phyloP scores from a whole-genome alignment of 2,797 vertebrate genomes.

The Liasis olivaceus region DNA sequence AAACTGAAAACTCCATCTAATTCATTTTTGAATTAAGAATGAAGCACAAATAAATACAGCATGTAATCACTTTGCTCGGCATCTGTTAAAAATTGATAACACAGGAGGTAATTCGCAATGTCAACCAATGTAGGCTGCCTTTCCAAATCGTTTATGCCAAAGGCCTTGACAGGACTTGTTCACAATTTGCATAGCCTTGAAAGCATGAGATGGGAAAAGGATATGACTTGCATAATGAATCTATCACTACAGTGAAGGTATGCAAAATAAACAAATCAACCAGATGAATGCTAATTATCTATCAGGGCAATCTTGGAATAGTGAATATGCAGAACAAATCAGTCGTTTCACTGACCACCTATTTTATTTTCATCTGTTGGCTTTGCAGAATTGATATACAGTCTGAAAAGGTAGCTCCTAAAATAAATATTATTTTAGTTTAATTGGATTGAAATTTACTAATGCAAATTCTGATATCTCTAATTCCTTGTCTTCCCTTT shows the following conservation, averaged over 20 bases:
- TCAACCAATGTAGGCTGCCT: constrained; percentile 37
- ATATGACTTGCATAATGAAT: constrained; percentile 56
- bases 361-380: constrained; percentile 64
- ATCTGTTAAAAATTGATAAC: constrained; percentile 46
- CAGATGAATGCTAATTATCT: constrained; percentile 59
- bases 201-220: constrained; percentile 54
- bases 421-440: constrained; percentile 78
- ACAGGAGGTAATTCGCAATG: constrained; percentile 44
- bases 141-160: constrained; percentile 53
- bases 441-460: constrained; percentile 81
- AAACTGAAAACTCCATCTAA: background rate
- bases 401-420: constrained; percentile 69
- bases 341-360: constrained; percentile 61
- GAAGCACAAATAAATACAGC: constrained; percentile 42
- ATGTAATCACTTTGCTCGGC: constrained; percentile 39
- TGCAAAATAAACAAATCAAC: constrained; percentile 69
- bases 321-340: constrained; percentile 60
- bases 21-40: constrained; percentile 50
- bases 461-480: constrained; percentile 78
- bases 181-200: constrained; percentile 57
- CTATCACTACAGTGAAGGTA: constrained; percentile 34
- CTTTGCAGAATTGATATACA: constrained; percentile 63
- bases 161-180: constrained; percentile 51
- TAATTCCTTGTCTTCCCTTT: constrained; percentile 75
- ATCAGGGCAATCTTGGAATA: constrained; percentile 53